Evolutionary conservation across 2,113 vertebrate species (phyloP).

Genomic region (Dicentrarchus labrax): DNA sequence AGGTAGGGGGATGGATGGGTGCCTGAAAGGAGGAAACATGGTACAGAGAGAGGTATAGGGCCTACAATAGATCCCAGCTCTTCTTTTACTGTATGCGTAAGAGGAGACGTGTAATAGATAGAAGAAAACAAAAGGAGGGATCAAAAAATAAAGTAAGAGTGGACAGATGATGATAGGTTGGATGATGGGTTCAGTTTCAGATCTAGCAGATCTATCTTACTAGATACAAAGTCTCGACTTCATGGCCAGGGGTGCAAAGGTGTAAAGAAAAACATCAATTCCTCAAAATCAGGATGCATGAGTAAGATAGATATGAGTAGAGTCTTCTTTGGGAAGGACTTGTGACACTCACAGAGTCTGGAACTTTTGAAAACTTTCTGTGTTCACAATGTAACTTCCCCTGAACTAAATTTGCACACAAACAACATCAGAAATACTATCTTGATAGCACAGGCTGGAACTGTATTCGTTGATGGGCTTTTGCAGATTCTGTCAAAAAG

Average conservation of each 20-base stretch:
- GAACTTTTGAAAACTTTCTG: slow-evolving; percentile 21
- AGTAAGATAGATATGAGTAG: slow-evolving; percentile 9
- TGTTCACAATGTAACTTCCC: slow-evolving; percentile 22
- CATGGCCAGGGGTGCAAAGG: neutral
- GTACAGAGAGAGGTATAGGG: neutral
- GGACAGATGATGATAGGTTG: slow-evolving; percentile 4
- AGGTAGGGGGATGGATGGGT: slow-evolving; percentile 85
- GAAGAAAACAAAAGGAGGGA: neutral
- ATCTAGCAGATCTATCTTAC: neutral
- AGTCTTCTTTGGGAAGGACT: slow-evolving; percentile 13
- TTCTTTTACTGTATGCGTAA: neutral
- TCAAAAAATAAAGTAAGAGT: neutral
- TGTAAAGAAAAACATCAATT: slow-evolving; percentile 13
- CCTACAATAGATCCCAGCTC: neutral
- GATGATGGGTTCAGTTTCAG: slow-evolving; percentile 28
- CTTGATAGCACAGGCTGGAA: slow-evolving; percentile 2
- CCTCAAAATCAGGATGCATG: slow-evolving; percentile 12
- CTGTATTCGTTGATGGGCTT: slow-evolving; percentile 16
- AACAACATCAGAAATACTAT: slow-evolving; percentile 22
- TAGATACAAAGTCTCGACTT: slow-evolving; percentile 8
- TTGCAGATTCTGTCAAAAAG: slow-evolving; percentile 47
- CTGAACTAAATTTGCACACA: slow-evolving; percentile 28
- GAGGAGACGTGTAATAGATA: neutral
- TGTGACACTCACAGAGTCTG: slow-evolving; percentile 21
- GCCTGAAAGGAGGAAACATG: neutral